A percentile compares a stretch with the other conserved stretches of the same genome.
Evolutionary conservation across 2,888 invertebrate species (phyloP).

Genomic region (Nycteola revayana): DNA sequence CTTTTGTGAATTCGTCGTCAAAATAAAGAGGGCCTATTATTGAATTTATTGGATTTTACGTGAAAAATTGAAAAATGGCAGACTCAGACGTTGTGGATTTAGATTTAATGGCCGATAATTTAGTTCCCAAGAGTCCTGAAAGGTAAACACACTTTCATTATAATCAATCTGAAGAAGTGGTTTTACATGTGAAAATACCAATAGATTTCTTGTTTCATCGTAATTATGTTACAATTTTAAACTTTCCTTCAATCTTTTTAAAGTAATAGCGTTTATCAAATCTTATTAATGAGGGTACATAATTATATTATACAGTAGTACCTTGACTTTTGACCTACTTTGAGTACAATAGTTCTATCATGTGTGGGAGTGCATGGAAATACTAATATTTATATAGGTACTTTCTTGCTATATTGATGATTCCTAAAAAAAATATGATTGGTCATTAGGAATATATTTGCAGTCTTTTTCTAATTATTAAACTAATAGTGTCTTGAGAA

Average conservation of each 20-base stretch:
- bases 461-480: no score
- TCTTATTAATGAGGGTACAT: background rate
- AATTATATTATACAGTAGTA: no score
- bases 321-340: constrained; percentile 69
- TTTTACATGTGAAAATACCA: constrained; percentile 8
- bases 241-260: no score
- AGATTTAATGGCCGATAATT: constrained; percentile 73
- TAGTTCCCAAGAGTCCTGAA: constrained; percentile 77
- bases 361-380: constrained; percentile 27
- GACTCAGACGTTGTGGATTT: constrained; percentile 70
- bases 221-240: no score
- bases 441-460: no score
- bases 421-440: no score
- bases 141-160: constrained; percentile 47
- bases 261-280: background rate
- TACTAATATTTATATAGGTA: constrained; percentile 1
- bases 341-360: constrained; percentile 28
- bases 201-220: constrained; percentile 20
- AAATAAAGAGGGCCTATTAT: constrained; percentile 52
- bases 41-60: constrained; percentile 33
- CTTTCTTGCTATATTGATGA: no score
- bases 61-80: constrained; percentile 60
- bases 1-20: constrained; percentile 64
- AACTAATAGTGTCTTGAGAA: no score
- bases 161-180: background rate